A percentile compares a stretch with the other conserved stretches of the same genome.
Evolutionary conservation across 2,888 invertebrate genomes (phyloP).

Genomic region (Agonopterix subpropinquella): DNA sequence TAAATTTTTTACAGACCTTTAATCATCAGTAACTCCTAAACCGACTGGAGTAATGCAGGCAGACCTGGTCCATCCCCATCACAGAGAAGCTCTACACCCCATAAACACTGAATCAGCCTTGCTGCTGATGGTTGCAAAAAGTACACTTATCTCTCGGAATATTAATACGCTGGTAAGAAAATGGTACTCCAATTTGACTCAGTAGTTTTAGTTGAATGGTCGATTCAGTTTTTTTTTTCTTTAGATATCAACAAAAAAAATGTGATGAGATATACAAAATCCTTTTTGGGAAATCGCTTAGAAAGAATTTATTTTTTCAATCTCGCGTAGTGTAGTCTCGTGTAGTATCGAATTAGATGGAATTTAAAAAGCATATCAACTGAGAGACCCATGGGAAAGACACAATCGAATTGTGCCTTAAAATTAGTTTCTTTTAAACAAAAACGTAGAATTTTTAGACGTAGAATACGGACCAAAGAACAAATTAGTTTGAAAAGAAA

Average conservation of each 20-base stretch:
- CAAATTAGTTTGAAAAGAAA: slow-evolving; percentile 37
- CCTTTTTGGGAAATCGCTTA: slow-evolving; percentile 31
- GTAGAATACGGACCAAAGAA: slow-evolving; percentile 64
- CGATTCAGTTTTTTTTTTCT: slow-evolving; percentile 21
- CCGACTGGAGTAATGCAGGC: too few relatives aligned
- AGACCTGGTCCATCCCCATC: too few relatives aligned
- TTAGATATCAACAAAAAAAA: slow-evolving; percentile 16
- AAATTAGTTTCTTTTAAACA: slow-evolving; percentile 38
- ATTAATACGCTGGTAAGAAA: too few relatives aligned
- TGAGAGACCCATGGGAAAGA: slow-evolving; percentile 41
- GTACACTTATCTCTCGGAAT: too few relatives aligned
- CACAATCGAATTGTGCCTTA: slow-evolving; percentile 69
- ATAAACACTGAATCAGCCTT: too few relatives aligned
- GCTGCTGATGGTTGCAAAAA: too few relatives aligned
- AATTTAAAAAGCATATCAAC: slow-evolving; percentile 52
- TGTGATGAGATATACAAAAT: slow-evolving; percentile 29
- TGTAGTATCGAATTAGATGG: slow-evolving; percentile 35
- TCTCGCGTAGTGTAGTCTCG: slow-evolving; percentile 36
- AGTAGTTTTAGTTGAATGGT: slow-evolving; percentile 43
- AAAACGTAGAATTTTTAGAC: slow-evolving; percentile 34
- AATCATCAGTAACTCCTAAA: too few relatives aligned
- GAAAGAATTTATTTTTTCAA: slow-evolving; percentile 39
- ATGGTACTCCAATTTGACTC: too few relatives aligned
- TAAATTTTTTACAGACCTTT: too few relatives aligned
- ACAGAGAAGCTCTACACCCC: too few relatives aligned